Conservation (phyloP, 2,113 vertebrate genomes). For the Corvus cornix region DNA sequence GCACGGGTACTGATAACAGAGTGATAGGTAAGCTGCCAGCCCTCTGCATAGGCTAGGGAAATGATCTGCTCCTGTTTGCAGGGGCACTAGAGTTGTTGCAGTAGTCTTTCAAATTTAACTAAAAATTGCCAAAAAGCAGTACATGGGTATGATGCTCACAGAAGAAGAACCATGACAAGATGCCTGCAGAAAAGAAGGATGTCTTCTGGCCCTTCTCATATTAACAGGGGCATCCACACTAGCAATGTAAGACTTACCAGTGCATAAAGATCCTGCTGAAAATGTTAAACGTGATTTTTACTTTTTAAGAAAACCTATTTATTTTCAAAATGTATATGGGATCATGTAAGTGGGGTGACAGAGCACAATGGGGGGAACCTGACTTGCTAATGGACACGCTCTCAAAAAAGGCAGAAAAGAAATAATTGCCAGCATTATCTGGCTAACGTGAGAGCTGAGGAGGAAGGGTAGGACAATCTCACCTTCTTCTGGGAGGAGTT, state of each 20-base stretch:
- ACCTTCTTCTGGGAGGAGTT: background rate
- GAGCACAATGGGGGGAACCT: background rate
- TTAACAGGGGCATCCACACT: background rate
- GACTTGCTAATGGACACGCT: accelerated
- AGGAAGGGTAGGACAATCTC: background rate
- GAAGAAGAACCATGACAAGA: background rate
- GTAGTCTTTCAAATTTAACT: background rate
- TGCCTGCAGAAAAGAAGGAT: background rate
- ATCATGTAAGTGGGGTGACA: background rate
- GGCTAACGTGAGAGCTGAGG: background rate
- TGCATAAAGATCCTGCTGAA: background rate
- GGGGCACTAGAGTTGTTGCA: background rate
- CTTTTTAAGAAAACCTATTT: background rate
- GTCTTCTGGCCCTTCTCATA: background rate
- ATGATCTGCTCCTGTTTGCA: background rate
- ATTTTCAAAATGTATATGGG: background rate
- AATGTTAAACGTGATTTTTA: background rate
- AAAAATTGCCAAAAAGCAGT: background rate
- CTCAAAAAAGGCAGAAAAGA: background rate
- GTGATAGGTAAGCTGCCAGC: background rate
- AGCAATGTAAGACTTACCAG: background rate
- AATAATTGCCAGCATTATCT: background rate
- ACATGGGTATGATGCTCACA: background rate
- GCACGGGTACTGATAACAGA: background rate
- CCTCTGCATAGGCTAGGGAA: background rate